Evolutionary conservation across 2,113 vertebrate genomes (phyloP).

Genomic region (Nestor notabilis): DNA sequence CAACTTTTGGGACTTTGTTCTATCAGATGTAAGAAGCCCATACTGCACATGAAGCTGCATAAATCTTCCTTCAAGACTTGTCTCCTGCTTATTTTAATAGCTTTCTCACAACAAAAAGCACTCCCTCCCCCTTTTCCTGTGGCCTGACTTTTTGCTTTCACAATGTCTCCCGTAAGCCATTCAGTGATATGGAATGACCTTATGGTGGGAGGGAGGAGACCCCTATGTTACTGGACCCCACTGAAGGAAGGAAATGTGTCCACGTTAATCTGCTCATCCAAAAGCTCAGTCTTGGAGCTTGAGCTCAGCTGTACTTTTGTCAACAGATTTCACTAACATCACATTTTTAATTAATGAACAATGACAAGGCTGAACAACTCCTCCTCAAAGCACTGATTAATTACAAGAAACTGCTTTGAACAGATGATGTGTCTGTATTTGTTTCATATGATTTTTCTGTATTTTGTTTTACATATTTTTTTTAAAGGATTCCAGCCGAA

Average conservation of each 20-base stretch:
- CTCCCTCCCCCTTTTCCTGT: not conserved
- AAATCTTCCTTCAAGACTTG: slow-evolving; percentile 25
- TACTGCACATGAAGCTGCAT: not conserved
- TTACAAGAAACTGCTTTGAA: slow-evolving; percentile 15
- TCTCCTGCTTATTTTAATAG: slow-evolving; percentile 17
- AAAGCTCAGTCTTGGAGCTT: not conserved
- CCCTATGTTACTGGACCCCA: not conserved
- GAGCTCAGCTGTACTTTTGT: not conserved
- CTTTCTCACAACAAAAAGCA: not conserved
- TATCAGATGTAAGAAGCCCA: not conserved
- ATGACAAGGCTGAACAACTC: slow-evolving; percentile 6
- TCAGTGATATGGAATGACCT: slow-evolving; percentile 7
- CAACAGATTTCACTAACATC: slow-evolving; percentile 19
- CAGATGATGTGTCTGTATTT: not conserved
- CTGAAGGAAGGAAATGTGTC: not conserved
- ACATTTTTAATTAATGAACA: slow-evolving; percentile 29
- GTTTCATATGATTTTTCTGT: not conserved
- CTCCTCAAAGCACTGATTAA: slow-evolving; percentile 39
- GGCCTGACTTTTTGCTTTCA: not conserved
- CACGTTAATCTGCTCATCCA: not conserved
- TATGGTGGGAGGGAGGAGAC: not conserved
- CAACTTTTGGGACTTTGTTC: not conserved
- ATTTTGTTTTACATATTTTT: not conserved
- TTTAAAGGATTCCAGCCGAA: not conserved
- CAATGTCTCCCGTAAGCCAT: not conserved